phyloP scores from a whole-genome alignment of 2,113 vertebrate genomes.

The Daphoenositta chrysoptera region DNA sequence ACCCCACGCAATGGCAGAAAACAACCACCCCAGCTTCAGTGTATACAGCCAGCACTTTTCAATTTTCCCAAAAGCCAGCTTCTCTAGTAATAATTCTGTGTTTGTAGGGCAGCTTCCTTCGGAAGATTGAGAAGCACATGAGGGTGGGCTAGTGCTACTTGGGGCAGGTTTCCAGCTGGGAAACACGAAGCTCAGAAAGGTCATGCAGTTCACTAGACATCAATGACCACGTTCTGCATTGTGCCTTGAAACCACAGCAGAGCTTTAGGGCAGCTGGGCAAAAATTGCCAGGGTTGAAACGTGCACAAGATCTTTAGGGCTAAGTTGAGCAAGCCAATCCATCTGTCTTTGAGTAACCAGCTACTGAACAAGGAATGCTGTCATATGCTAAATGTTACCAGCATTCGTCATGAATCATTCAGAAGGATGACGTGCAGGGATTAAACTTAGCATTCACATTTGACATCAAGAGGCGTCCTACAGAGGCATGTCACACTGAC shows the following conservation, averaged over 20 bases:
- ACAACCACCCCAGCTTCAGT: background rate
- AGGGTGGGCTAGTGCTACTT: background rate
- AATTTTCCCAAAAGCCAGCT: background rate
- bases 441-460: background rate
- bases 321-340: background rate
- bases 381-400: background rate
- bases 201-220: rapidly evolving
- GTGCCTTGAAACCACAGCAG: background rate
- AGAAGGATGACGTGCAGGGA: background rate
- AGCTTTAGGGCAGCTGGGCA: background rate
- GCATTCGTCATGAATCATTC: background rate
- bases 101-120: background rate
- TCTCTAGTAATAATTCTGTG: background rate
- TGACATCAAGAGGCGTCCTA: background rate
- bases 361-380: background rate
- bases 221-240: background rate
- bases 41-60: background rate
- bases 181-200: background rate
- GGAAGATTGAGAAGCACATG: rapidly evolving
- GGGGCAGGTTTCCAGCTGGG: background rate
- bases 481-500: background rate
- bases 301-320: background rate
- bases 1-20: background rate
- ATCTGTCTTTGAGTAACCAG: background rate
- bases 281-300: background rate